Conservation (phyloP, 2,797 vertebrate species). For the Hyperoplus immaculatus region DNA sequence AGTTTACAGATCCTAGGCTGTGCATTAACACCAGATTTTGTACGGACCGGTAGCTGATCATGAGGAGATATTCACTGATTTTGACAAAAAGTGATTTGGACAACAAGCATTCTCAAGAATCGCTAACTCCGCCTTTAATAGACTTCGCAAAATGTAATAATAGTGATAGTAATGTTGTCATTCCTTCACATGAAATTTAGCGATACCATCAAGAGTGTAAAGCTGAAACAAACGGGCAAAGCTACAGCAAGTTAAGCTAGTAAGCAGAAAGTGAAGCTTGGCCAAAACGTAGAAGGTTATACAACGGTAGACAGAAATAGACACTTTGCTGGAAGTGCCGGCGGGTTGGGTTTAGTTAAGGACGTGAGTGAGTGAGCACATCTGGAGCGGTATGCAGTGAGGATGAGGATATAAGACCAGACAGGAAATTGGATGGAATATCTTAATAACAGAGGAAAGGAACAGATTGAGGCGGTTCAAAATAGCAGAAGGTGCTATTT, state of each 20-base stretch:
- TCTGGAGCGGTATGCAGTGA: slow-evolving; percentile 45
- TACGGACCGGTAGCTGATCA: no score
- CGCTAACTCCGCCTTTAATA: no score
- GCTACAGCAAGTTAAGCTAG: slow-evolving; percentile 11
- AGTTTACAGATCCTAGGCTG: no score
- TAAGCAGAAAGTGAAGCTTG: slow-evolving; percentile 4
- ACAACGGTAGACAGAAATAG: slow-evolving; percentile 37
- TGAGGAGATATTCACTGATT: no score
- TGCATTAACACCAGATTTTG: no score
- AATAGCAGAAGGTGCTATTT: slow-evolving; percentile 24
- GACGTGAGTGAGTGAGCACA: slow-evolving; percentile 30
- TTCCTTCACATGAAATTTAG: background rate
- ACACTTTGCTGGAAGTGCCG: background rate
- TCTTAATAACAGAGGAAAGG: slow-evolving; percentile 2
- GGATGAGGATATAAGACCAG: slow-evolving; percentile 24
- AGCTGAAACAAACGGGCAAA: background rate
- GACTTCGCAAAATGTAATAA: background rate
- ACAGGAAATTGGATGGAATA: slow-evolving; percentile 33
- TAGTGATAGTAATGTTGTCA: background rate
- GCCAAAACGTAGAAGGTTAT: slow-evolving; percentile 46
- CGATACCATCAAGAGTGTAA: background rate
- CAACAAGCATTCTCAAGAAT: no score
- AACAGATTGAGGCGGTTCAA: slow-evolving; percentile 21
- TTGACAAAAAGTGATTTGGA: no score
- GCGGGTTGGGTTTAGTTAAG: slow-evolving; percentile 15